phyloP scores from a whole-genome alignment of 2,113 vertebrate genomes.

The Cyanoderma ruficeps region DNA sequence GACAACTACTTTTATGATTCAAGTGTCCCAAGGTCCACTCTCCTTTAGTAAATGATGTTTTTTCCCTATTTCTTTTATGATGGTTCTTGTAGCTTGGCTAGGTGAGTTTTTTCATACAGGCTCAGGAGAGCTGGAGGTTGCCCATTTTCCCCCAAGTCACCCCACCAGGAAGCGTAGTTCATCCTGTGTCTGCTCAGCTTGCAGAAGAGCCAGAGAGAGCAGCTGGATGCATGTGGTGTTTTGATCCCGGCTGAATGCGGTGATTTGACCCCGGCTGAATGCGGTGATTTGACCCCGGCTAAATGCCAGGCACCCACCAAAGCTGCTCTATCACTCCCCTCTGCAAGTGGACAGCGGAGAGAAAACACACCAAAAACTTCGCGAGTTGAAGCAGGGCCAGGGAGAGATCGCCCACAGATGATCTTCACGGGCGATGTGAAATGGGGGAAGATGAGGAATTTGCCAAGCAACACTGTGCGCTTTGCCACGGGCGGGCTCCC shows the following conservation, averaged over 20 bases:
- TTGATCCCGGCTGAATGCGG: neutral
- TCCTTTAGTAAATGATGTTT: neutral
- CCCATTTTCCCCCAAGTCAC: neutral
- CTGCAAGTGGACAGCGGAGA: neutral
- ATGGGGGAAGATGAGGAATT: no score
- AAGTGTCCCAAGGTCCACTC: neutral
- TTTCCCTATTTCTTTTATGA: neutral
- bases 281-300: neutral
- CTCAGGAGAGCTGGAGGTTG: neutral
- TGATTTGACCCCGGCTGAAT: neutral
- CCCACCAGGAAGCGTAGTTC: neutral
- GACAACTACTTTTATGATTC: rapidly evolving
- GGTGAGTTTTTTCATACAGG: neutral
- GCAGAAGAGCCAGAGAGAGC: neutral
- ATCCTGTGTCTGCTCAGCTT: neutral
- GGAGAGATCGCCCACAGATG: neutral
- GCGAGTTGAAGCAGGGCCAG: neutral
- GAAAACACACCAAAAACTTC: neutral
- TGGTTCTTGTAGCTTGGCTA: no score
- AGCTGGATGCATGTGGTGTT: no score
- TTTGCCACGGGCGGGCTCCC: no score
- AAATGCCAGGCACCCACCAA: neutral
- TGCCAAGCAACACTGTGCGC: rapidly evolving
- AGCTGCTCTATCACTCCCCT: neutral
- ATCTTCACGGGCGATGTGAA: neutral